Conservation (phyloP, 2,888 invertebrate species). For the Hypercompe scribonia region DNA sequence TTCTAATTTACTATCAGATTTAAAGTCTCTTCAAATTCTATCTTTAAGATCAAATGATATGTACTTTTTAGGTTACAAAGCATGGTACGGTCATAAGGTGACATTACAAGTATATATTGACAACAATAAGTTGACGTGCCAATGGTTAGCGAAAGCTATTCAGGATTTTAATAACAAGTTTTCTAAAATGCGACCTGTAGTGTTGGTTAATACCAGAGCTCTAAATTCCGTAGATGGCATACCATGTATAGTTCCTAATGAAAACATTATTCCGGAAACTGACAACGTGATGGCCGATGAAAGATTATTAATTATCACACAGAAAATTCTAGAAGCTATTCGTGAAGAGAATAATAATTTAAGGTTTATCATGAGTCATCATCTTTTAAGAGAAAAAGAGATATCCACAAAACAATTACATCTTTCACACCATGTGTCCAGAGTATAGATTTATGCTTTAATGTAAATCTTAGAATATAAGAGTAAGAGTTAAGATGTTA, state of each 20-base stretch:
- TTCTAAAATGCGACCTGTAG: slow-evolving; percentile 70
- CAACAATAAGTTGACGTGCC: slow-evolving; percentile 72
- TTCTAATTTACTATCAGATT: slow-evolving; percentile 71
- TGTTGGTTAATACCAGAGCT: slow-evolving; percentile 42
- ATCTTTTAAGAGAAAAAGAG: slow-evolving; percentile 33
- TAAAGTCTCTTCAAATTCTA: slow-evolving; percentile 65
- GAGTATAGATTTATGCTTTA: slow-evolving; percentile 1
- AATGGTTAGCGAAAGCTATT: slow-evolving; percentile 71
- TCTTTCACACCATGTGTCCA: not conserved
- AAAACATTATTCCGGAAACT: slow-evolving; percentile 15
- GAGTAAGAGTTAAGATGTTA: too few species aligned
- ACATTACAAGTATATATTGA: slow-evolving; percentile 70
- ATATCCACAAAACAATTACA: slow-evolving; percentile 20
- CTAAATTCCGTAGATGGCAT: slow-evolving; percentile 72
- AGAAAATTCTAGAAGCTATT: slow-evolving; percentile 76
- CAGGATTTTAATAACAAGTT: slow-evolving; percentile 72
- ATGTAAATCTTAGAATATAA: not conserved
- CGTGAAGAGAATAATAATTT: slow-evolving; percentile 71
- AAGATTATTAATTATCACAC: slow-evolving; percentile 67
- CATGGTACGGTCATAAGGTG: slow-evolving; percentile 69
- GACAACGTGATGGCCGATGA: slow-evolving; percentile 64
- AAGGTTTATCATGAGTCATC: slow-evolving; percentile 55
- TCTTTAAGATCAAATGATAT: slow-evolving; percentile 70
- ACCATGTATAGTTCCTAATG: slow-evolving; percentile 59
- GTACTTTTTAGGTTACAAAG: slow-evolving; percentile 61